Base-by-base conservation (phyloP, 2,113 vertebrate genomes). In the Indicator maculatus region DNA sequence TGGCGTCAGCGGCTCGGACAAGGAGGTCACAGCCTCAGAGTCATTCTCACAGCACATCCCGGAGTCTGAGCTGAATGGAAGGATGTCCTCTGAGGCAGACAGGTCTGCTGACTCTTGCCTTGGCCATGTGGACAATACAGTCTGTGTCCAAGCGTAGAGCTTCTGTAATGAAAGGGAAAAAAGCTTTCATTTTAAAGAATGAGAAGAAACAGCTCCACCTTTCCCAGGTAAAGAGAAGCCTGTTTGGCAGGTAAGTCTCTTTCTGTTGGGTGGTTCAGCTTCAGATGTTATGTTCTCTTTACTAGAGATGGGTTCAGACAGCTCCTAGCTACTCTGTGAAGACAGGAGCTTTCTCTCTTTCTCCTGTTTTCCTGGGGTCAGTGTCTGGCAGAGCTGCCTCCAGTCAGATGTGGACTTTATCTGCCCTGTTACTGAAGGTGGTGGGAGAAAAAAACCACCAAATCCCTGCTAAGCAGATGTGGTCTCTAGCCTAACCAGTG, bases 1-100 rank as follows among this genome's bases (percentile, higher is more conserved):
- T 0, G 97, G 97, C 0, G 93, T 97, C 76, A 96, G 85, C 1
- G 95, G 95, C 94, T 98, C 98, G 0, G 96, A 97, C 60, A 96
- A 66, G 19, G 97, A 97, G 26, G 94, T 97, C 44, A 96, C 89
- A 0, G 96, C 97, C 56, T 98, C 98, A 0, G 96, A 97, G 74
- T 96, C 95, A 0, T 97, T 98, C 93, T 98, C 98, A 0, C 96
- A 96, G 83, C 97, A 96, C 97, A 98, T 67, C 70, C 97, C 98
- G 0, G 97, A 98, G 95, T 98, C 97, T 0, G 95, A 81, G 21
- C 98, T 98, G 93, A 86, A 26, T 0, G 96, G 97, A 24, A 71
- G 88, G 30, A 92, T 56, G 55, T 97, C 97, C 59, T 97, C 97
- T 0, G 94, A 96, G 9, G 63, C 10, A 0, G 96, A 97, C 2